phyloP scores from a whole-genome alignment of 2,888 invertebrate genomes.

The Pterostichus niger region DNA sequence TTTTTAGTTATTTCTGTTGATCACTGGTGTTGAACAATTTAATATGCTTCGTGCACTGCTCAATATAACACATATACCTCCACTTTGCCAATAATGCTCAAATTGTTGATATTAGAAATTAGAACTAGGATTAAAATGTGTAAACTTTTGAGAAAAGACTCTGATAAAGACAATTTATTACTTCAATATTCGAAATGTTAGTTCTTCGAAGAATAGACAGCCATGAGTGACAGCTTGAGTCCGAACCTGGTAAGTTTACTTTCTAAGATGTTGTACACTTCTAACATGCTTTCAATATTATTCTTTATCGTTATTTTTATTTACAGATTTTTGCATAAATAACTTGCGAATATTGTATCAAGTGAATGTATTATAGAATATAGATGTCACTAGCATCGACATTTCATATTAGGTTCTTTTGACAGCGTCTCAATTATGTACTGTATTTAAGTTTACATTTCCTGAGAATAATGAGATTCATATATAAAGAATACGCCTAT shows the following conservation, averaged over 20 bases:
- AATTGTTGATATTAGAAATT: slow-evolving; percentile 55
- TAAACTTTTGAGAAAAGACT: slow-evolving; percentile 21
- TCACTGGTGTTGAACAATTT: slow-evolving; percentile 2
- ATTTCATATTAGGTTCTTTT: too few relatives aligned
- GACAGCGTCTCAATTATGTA: too few relatives aligned
- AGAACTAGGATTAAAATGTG: slow-evolving; percentile 57
- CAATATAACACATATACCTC: slow-evolving; percentile 60
- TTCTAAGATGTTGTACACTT: too few relatives aligned
- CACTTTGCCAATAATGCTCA: slow-evolving; percentile 63
- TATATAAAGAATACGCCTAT: too few relatives aligned
- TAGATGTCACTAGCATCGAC: too few relatives aligned
- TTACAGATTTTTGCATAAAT: too few relatives aligned
- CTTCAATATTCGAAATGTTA: slow-evolving; percentile 49
- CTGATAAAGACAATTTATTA: slow-evolving; percentile 41
- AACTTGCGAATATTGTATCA: too few relatives aligned
- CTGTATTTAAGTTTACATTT: too few relatives aligned
- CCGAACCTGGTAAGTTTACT: slow-evolving; percentile 69
- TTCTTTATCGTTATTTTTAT: too few relatives aligned
- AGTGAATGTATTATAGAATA: too few relatives aligned
- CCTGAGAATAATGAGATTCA: too few relatives aligned
- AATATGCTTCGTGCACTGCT: slow-evolving; percentile 66
- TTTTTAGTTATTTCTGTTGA: neutral
- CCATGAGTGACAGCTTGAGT: slow-evolving; percentile 68
- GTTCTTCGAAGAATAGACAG: slow-evolving; percentile 43
- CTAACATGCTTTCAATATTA: neutral